Conservation (phyloP, 2,113 vertebrate species). For the Gobio gobio region DNA sequence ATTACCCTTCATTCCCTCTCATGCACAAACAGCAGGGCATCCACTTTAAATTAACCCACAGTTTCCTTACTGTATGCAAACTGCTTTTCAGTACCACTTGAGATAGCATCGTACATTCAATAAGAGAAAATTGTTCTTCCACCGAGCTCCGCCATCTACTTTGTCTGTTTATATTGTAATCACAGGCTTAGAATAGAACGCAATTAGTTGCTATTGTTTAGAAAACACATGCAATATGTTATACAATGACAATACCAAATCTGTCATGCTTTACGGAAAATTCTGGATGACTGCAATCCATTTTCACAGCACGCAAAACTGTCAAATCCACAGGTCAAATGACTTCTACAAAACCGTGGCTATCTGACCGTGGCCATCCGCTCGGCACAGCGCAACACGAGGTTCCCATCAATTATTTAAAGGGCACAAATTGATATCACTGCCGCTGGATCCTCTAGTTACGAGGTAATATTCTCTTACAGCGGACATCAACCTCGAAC, state of each 20-base stretch:
- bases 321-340: constrained; percentile 25
- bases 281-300: neutral
- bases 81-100: constrained; percentile 15
- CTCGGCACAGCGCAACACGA: constrained; percentile 22
- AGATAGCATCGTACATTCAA: neutral
- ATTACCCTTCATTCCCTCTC: constrained; percentile 53
- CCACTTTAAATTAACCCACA: constrained; percentile 32
- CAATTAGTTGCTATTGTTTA: constrained; percentile 24
- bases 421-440: constrained; percentile 47
- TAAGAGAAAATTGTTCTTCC: constrained; percentile 9
- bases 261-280: neutral
- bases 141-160: neutral
- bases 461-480: constrained; percentile 55
- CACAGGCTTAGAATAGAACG: neutral
- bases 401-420: constrained; percentile 58
- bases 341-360: neutral
- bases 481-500: constrained; percentile 36
- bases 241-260: neutral
- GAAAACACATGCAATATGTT: neutral
- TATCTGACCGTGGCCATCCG: constrained; percentile 2
- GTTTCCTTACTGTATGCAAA: constrained; percentile 25
- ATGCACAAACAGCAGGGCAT: constrained; percentile 6
- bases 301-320: constrained; percentile 10
- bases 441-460: constrained; percentile 51
- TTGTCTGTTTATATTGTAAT: neutral